Percentiles rank a stretch among this genome's conserved stretches.
Conservation (phyloP, 2,888 invertebrate species). For the Hirtodrosophila confusa region DNA sequence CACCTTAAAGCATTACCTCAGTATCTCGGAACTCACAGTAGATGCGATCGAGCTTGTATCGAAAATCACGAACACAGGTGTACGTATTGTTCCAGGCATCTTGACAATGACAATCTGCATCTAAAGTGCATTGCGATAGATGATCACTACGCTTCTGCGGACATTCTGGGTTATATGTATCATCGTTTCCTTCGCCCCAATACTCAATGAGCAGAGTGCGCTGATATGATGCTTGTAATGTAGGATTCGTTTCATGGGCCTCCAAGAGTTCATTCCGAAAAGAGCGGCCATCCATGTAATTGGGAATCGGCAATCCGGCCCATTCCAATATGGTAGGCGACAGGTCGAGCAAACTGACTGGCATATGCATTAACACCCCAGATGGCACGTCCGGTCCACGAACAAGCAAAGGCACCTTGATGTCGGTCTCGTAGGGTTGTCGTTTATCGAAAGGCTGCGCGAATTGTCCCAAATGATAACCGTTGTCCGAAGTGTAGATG, state of each 20-base stretch:
- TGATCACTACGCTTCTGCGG: conserved; percentile 85
- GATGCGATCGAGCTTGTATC: conserved; percentile 82
- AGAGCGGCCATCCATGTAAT: conserved; percentile 88
- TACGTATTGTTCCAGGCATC: conserved; percentile 94
- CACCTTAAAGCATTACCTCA: conserved; percentile 78
- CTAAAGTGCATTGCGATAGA: conserved; percentile 87
- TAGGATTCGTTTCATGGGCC: conserved; percentile 18
- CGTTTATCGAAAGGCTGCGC: conserved; percentile 94
- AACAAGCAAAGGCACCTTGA: conserved; percentile 92
- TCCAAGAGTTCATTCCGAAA: conserved; percentile 81
- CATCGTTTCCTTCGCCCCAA: conserved; percentile 89
- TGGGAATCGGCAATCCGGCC: conserved; percentile 85
- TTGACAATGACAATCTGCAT: conserved; percentile 92
- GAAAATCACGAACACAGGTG: conserved; percentile 89
- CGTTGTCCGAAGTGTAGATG: conserved; percentile 95
- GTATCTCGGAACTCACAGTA: conserved; percentile 85
- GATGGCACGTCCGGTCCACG: conserved; percentile 88
- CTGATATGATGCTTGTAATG: neutral
- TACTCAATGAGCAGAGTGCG: conserved; percentile 90
- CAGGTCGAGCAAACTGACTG: conserved; percentile 91
- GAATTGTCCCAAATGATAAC: conserved; percentile 96
- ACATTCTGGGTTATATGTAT: conserved; percentile 87
- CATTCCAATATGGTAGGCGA: conserved; percentile 92
- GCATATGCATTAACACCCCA: conserved; percentile 85
- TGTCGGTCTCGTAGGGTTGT: conserved; percentile 95